phyloP scores from a whole-genome alignment of 2,113 vertebrate genomes.

The Uropsilus gracilis region DNA sequence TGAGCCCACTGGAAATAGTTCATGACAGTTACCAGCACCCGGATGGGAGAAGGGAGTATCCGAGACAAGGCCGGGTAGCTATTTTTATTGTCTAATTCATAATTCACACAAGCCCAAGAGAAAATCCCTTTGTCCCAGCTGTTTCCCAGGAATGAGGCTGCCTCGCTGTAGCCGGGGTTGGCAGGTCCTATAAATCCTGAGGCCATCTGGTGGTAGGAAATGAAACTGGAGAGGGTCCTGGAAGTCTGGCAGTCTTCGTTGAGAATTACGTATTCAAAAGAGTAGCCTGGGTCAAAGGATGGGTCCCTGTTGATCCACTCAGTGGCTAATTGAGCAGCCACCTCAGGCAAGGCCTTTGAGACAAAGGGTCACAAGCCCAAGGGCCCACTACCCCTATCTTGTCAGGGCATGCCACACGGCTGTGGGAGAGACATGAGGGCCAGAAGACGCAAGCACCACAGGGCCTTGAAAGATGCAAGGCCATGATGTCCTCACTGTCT shows the following conservation, averaged over 20 bases:
- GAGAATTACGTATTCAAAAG: slow-evolving; percentile 90
- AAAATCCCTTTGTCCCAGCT: slow-evolving; percentile 94
- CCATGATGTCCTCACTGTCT: slow-evolving; percentile 47
- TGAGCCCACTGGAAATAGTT: slow-evolving; percentile 94
- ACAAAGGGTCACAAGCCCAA: slow-evolving; percentile 92
- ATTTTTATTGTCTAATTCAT: slow-evolving; percentile 86
- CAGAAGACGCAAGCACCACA: slow-evolving; percentile 37
- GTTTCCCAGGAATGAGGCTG: slow-evolving; percentile 88
- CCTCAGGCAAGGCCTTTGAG: slow-evolving; percentile 88
- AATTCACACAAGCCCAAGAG: slow-evolving; percentile 91
- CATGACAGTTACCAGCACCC: slow-evolving; percentile 89
- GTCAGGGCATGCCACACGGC: slow-evolving; percentile 76
- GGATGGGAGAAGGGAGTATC: slow-evolving; percentile 87
- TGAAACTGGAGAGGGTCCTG: slow-evolving; percentile 88
- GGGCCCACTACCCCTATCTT: slow-evolving; percentile 93
- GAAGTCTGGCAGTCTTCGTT: slow-evolving; percentile 92
- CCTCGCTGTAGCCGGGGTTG: slow-evolving; percentile 93
- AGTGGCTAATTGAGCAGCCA: slow-evolving; percentile 89
- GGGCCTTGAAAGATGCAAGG: not conserved
- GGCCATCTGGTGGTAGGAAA: slow-evolving; percentile 85
- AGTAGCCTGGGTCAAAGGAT: slow-evolving; percentile 85
- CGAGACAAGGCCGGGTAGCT: slow-evolving; percentile 87
- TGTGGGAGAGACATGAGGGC: not conserved
- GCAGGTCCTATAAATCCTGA: slow-evolving; percentile 91
- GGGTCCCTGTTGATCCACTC: slow-evolving; percentile 89